Base-by-base conservation (phyloP, 1,140 invertebrate species). In the Danaus plexippus region DNA sequence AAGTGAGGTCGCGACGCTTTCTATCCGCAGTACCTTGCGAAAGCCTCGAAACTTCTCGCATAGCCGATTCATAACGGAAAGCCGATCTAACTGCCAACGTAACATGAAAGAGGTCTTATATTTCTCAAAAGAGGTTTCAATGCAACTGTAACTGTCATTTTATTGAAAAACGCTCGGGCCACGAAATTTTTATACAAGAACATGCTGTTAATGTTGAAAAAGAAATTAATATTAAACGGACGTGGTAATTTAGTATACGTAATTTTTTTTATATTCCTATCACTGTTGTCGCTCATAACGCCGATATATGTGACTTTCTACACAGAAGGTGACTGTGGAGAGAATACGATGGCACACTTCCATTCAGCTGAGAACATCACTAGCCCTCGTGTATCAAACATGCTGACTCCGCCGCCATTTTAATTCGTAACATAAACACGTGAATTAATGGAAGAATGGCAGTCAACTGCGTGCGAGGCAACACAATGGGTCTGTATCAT, bases 1-100 rank as follows among this genome's bases (percentile, higher is more conserved):
- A 85, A 85, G 81, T 83, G 79, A 80, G 81, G 79, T 80, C 77
- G 73, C 67, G 67, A 43, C 79, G 79, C 80, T 85, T 85, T 85
- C 79, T 81, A 85, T 77, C 75, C 76, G 75, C 72, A 54, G 65
- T 52, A 57, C 22, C 22, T 52, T 43, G 48, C 49, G 53, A 47
- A 52, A 54, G 52, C 49, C 59, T 55, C 41, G 54, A 41, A 52
- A 57, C 56, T 47, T 41, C 50, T 47, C 59, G 43, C 54, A 57
- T 54, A 59, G 54, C 40, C 18, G 22, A 54, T 63, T 52, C 22
- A 32, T 32, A 7, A 32, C 22, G 50, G 50, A 57, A 56, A 64
- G 52, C 47, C 32, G 10, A 13, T 11, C 40, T n/a, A 47, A 49
- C 11, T 13, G 11, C 53, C 43, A 9, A 58, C 7, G 9, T 47